Base-by-base conservation (phyloP, 2,113 vertebrate species). In the Poicephalus gulielmi region DNA sequence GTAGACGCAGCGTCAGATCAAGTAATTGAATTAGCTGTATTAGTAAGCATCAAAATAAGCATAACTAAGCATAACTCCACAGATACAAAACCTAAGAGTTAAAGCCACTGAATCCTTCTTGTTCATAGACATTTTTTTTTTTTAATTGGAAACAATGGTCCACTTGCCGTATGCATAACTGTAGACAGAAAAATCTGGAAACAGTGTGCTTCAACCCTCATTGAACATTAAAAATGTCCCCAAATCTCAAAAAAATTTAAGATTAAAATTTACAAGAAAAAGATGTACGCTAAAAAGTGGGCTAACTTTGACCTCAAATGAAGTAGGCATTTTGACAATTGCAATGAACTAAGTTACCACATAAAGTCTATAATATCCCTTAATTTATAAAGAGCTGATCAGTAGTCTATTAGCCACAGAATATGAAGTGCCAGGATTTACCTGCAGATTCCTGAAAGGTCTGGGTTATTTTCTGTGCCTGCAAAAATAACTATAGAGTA, bases 241-340 rank as follows among this genome's bases (percentile, higher is more conserved):
- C 68, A 86, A 80, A 52, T 2, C 12, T 73, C 15, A 20, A 67
- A 66, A n/a, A 86, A 46, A 33, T 71, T 84, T 57, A 84, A 64
- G 91, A 73, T 28, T 46, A 47, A 95, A 96, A 19, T 87, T 94
- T 89, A 33, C 31, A 97, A 95, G 24, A 83, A 96, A 92, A 91
- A 39, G 62, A 83, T 82, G 70, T 55, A 90, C 90, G 79, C 23
- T 87, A 64, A 96, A 95, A 97, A 69, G 82, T 76, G 49, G 64
- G 85, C 70, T 87, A 83, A 92, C 47, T 96, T 60, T 85, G 66
- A 68, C 85, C 88, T 66, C 14, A 13, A 46, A 57, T 83, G 78
- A 94, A 86, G 33, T 41, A 71, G 24, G 11, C 50, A 91, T 92
- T 85, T 93, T 71, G 8, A 83, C 53, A 92, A 62, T 28, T 33